These are phyloP conservation scores for Drosophila sucinea DNA, from an alignment of 1,140 invertebrate genomes.

Conservation along the genomic window DNA sequence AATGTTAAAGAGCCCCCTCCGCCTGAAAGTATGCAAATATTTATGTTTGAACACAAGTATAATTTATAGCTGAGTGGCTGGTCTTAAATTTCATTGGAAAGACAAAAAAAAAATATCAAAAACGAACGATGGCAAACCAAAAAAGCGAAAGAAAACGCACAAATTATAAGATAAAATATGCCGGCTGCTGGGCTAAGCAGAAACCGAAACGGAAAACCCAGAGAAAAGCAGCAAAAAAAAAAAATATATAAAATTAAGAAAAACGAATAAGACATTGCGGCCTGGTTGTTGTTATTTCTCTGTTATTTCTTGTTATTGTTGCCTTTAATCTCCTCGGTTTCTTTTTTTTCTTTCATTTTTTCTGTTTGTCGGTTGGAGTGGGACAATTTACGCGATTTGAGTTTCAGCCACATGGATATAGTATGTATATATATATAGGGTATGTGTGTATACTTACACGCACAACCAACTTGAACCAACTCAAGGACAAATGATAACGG, in stretches of 20 bases:
- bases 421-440: slow-evolving; percentile 10
- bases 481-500: slow-evolving; percentile 81
- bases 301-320: slow-evolving; percentile 31
- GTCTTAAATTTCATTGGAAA: slow-evolving; percentile 66
- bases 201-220: slow-evolving; percentile 40
- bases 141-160: slow-evolving; percentile 31
- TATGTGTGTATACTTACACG: slow-evolving; percentile 4
- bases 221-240: slow-evolving; percentile 24
- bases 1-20: slow-evolving; percentile 32
- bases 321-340: slow-evolving; percentile 30
- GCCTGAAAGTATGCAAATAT: slow-evolving; percentile 66
- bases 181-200: slow-evolving; percentile 60
- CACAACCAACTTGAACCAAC: slow-evolving; percentile 51
- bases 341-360: slow-evolving; percentile 57
- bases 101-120: slow-evolving; percentile 12
- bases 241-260: neutral
- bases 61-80: slow-evolving; percentile 61
- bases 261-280: slow-evolving; percentile 31
- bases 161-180: slow-evolving; percentile 72
- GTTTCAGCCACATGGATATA: slow-evolving; percentile 28
- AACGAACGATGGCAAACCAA: slow-evolving; percentile 18
- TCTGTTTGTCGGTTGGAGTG: slow-evolving; percentile 20
- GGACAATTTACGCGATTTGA: slow-evolving; percentile 67
- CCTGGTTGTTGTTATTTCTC: slow-evolving; percentile 42
- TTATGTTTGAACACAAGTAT: slow-evolving; percentile 61